Base-by-base conservation (phyloP, 2,797 vertebrate species). In the Dryobates pubescens region DNA sequence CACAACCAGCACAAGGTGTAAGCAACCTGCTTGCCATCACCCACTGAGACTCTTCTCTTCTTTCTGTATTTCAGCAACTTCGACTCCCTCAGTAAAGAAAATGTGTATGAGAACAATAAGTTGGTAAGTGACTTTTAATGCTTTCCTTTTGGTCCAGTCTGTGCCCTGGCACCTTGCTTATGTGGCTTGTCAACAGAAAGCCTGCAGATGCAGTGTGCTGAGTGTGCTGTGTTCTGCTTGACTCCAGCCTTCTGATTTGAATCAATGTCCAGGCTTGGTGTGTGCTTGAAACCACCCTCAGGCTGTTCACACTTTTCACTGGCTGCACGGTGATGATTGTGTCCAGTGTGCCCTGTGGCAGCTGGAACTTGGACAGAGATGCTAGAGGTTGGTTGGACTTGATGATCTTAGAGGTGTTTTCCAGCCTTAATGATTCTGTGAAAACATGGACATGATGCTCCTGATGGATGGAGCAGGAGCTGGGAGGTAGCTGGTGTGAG, bases 61-160 rank as follows among this genome's bases (percentile, higher is more conserved):
- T 95, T 92, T 92, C 27, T 97, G n/a, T 96, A 30, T 98, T 97
- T 67, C 97, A 99, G 99, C 98, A 96, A 99, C 95, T 99, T 98
- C 49, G 95, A 97, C 68, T 97, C 98, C 30, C 99, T 99, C 92
- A 98, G 94, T 86, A 99, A 99, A 96, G 99, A 99, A 97, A 98
- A 99, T 57, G 95, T 99, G 94, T 99, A 98, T 1, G 98, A 99
- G 95, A 99, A 99, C 98, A 99, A 99, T 96, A 97, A 98, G 29
- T 81, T 99, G 99, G 99, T 99, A 97, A 99, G 99, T 96, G 56
- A 53, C 49, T 56, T 73, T 9, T 58, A 43, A 41, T 23, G 20
- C 68, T 88, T 82, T 73, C 13, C 14, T 74, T 86, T 12, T 29
- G 45, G 4, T 47, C 17, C 68, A 17, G 9, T 79, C 34, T 3